A percentile compares a stretch with the other conserved stretches of the same genome.
These are phyloP conservation scores for Takifugu ocellatus DNA, from an alignment of 2,797 vertebrate species.

Conservation along the genomic window DNA sequence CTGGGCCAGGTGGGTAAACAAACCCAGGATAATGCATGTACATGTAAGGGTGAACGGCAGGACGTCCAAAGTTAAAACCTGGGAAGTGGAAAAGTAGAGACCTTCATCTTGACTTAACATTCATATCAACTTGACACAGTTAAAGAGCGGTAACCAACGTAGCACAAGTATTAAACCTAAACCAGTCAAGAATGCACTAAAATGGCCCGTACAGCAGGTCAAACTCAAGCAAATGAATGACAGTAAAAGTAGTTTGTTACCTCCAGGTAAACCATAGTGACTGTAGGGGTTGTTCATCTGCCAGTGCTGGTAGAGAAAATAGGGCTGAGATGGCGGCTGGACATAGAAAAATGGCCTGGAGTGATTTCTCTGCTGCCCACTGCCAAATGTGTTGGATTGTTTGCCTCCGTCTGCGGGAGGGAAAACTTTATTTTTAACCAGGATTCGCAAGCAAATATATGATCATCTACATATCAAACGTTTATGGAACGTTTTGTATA, in stretches of 20 bases:
- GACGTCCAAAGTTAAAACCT: slow-evolving; percentile 73
- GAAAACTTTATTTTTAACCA: neutral
- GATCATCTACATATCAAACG: too few species aligned
- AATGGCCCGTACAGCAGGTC: too few species aligned
- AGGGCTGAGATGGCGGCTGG: slow-evolving; percentile 75
- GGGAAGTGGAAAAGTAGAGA: neutral
- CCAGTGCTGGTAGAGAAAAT: slow-evolving; percentile 71
- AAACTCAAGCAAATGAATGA: too few species aligned
- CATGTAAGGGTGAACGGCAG: slow-evolving; percentile 68
- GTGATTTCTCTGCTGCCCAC: slow-evolving; percentile 62
- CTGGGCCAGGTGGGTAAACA: slow-evolving; percentile 60
- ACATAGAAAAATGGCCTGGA: slow-evolving; percentile 78
- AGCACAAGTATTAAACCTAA: too few species aligned
- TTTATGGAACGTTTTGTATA: neutral
- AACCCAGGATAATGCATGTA: slow-evolving; percentile 77
- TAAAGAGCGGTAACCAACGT: too few species aligned
- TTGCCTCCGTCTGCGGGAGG: slow-evolving; percentile 50
- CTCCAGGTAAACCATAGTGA: slow-evolving; percentile 67
- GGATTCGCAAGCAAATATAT: neutral
- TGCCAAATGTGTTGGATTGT: slow-evolving; percentile 49
- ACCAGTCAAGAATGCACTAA: too few species aligned
- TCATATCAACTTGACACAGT: neutral
- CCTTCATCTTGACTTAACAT: neutral
- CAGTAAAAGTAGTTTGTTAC: slow-evolving; percentile 34
- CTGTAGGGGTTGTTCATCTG: slow-evolving; percentile 70